Conservation (phyloP, 2,113 vertebrate genomes). For the Diadophis punctatus region DNA sequence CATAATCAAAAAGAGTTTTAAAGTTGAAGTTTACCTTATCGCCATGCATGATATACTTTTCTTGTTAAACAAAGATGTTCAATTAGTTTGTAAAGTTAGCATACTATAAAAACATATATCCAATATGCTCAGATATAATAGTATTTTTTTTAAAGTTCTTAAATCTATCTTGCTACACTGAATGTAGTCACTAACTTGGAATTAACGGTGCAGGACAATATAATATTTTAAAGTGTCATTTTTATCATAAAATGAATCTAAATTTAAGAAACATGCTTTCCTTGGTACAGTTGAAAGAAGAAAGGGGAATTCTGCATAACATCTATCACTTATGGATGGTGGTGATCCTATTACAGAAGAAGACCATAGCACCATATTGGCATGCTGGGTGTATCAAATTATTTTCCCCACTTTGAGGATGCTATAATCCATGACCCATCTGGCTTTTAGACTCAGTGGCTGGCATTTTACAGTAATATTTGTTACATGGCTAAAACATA, state of each 20-base stretch:
- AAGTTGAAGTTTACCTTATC: background rate
- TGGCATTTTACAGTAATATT: background rate
- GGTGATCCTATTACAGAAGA: too few species aligned
- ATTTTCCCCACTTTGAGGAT: background rate
- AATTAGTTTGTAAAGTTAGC: background rate
- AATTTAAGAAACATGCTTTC: background rate
- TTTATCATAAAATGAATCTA: background rate
- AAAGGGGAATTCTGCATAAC: background rate
- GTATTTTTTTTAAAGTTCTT: background rate
- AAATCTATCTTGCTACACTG: background rate
- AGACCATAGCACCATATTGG: background rate
- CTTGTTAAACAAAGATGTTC: background rate
- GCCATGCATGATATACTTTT: background rate
- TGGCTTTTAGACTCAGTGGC: background rate
- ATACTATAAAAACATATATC: background rate
- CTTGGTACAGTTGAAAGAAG: background rate
- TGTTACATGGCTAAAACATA: background rate
- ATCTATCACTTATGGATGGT: background rate
- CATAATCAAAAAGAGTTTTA: background rate
- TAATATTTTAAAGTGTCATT: background rate
- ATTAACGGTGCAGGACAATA: background rate
- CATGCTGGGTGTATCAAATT: background rate
- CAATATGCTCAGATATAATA: background rate
- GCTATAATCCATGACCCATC: background rate
- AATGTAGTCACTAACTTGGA: background rate